Evolutionary conservation across 2,888 invertebrate species (phyloP).

Genomic region (Monoplex corrugatus): DNA sequence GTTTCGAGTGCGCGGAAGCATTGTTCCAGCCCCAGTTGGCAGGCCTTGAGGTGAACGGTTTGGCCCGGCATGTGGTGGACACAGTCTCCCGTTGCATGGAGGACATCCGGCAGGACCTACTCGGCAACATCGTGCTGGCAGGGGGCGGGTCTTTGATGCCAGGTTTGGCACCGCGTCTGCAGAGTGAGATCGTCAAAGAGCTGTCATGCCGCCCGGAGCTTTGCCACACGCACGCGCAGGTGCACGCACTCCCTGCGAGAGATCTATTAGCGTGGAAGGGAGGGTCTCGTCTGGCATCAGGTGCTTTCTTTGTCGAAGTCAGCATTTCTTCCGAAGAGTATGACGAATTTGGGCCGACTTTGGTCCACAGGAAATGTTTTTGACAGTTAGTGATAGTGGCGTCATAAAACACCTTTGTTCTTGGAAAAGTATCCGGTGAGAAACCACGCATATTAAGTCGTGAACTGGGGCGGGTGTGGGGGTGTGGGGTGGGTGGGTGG

Average conservation of each 20-base stretch:
- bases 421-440: too few species aligned
- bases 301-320: neutral
- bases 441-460: too few species aligned
- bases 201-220: neutral
- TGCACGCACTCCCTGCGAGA: neutral
- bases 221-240: neutral
- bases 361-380: slow-evolving; percentile 6
- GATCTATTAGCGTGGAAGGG: slow-evolving; percentile 16
- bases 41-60: neutral
- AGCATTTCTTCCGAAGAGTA: neutral
- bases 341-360: neutral
- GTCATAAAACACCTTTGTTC: too few species aligned
- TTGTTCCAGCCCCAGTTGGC: neutral
- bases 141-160: neutral
- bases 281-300: neutral
- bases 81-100: neutral
- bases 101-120: neutral
- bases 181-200: neutral
- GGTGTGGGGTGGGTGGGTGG: too few species aligned
- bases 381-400: too few species aligned
- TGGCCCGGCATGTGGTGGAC: neutral
- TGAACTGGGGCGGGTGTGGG: too few species aligned
- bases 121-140: neutral
- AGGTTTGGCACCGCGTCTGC: neutral
- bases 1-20: neutral